Evolutionary conservation across 1,140 invertebrate genomes (phyloP).

Genomic region (Neuroterus valhalla): DNA sequence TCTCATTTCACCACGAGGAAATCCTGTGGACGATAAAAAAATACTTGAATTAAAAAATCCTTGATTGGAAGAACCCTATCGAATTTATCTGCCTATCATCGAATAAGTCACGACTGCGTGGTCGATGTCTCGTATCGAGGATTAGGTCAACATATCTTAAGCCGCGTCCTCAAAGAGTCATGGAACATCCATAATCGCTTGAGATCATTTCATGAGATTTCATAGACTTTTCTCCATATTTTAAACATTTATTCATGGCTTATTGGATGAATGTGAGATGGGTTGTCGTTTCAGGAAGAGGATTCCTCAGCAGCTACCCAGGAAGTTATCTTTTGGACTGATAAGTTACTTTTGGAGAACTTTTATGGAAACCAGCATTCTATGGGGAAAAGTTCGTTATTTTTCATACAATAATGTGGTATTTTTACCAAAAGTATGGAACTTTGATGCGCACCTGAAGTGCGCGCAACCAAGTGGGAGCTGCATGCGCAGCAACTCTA

Average conservation of each 20-base stretch:
- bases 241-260: neutral
- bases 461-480: no score
- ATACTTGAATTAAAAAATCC: constrained; percentile 41
- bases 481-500: no score
- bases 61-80: constrained; percentile 25
- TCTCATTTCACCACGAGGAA: constrained; percentile 45
- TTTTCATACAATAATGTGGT: no score
- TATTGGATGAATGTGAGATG: neutral
- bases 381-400: no score
- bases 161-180: constrained; percentile 48
- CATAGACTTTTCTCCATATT: constrained; percentile 26
- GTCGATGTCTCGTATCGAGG: constrained; percentile 40
- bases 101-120: constrained; percentile 32
- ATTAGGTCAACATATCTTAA: constrained; percentile 46
- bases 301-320: constrained; percentile 26
- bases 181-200: constrained; percentile 46
- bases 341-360: no score
- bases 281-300: neutral
- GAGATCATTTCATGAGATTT: neutral
- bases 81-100: constrained; percentile 33
- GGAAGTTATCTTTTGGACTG: no score
- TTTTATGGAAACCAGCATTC: constrained; percentile 34
- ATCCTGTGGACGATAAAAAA: constrained; percentile 33
- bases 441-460: no score
- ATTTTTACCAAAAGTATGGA: no score